Base-by-base conservation (phyloP, 2,113 vertebrate genomes). In the Orycteropus afer region DNA sequence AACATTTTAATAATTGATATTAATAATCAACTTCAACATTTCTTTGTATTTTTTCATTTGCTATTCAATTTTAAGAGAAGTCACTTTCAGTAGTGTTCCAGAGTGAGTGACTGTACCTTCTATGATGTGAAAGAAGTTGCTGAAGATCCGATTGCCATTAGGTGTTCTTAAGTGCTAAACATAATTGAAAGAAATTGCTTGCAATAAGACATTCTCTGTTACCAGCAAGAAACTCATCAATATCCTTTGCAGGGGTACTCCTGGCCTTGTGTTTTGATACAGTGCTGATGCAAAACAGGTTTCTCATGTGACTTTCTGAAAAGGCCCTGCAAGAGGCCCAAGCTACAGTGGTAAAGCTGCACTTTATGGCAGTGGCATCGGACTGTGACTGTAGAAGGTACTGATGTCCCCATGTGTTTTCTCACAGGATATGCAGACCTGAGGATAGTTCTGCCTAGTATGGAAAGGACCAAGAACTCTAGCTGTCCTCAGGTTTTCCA, bases 1-100 rank as follows among this genome's bases (percentile, higher is more conserved):
- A 99, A 98, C 98, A 98, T 98, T 98, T 98, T 98, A 98, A 98
- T 98, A 98, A 98, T 98, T 98, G 98, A 98, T 97, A 98, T 98
- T 98, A 98, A 98, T 98, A 93, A 99, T 99, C 98, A 98, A 97
- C 97, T 98, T 98, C 97, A 98, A 98, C 98, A 98, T 98, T 97
- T 97, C 89, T 97, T 97, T 90, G 92, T 98, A 97, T 97, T 79
- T 97, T 97, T 97, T 98, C 98, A 97, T 97, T 97, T 97, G 97
- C 98, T 98, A 97, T 97, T 98, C 97, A 96, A 96, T 98, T 98
- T 77, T 95, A 92, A 96, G 97, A 98, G 95, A 98, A 97, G 97
- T 98, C 95, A 96, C 97, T 97, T 97, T 98, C 98, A 98, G 98
- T 98, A 98, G 98, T 98, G 98, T 97, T 98, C 96, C 97, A 91